Conservation (phyloP, 2,113 vertebrate genomes). For the Tyto alba region DNA sequence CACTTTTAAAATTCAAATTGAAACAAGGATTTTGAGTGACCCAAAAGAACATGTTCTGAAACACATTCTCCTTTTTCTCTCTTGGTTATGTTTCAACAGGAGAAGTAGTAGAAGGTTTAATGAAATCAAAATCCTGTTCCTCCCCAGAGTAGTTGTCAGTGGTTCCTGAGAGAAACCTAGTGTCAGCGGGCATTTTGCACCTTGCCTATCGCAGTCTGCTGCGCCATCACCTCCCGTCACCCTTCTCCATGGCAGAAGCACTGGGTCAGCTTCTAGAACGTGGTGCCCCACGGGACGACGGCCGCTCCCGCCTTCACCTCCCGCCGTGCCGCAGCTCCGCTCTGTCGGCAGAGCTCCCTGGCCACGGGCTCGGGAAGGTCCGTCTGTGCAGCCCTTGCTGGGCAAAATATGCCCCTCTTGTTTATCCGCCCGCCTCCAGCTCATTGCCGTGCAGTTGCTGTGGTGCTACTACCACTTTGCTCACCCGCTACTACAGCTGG, state of each 20-base stretch:
- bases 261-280: background rate
- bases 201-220: background rate
- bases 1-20: background rate
- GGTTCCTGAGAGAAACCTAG: background rate
- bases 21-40: background rate
- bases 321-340: rapidly evolving
- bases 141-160: background rate
- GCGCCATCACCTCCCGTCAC: background rate
- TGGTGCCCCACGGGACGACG: background rate
- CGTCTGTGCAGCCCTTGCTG: background rate
- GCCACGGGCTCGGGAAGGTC: background rate
- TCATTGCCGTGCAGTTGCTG: background rate
- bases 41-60: background rate
- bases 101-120: background rate
- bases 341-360: background rate
- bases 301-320: background rate
- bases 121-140: background rate
- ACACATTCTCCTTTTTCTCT: background rate
- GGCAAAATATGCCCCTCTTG: background rate
- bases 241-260: background rate
- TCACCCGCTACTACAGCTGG: background rate
- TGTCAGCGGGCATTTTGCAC: background rate
- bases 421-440: background rate
- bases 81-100: background rate
- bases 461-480: background rate